Base-by-base conservation (phyloP, 2,888 invertebrate genomes). In the Papilio gigon region DNA sequence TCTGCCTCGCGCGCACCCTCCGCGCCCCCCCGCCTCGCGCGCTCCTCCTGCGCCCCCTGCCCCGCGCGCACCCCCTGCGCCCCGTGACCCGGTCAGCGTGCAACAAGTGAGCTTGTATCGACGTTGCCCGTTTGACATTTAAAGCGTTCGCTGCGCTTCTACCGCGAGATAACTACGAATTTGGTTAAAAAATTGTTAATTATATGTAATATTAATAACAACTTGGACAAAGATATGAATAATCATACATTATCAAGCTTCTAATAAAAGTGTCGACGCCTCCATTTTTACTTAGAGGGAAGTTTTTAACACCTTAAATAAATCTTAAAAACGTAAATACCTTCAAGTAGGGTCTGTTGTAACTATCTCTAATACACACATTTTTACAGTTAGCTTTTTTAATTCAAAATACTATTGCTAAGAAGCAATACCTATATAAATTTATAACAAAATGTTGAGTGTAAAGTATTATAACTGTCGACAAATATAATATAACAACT, bases 91-190 rank as follows among this genome's bases (percentile, higher is more conserved):
- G 89, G 87, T 87, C 85, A 87, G 80, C 77, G 74, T 81, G 89
- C 90, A 91, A 91, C 91, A 90, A 90, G 90, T 90, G 82, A 76
- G 77, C 74, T 78, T 78, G 75, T 89, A 90, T 89, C 87, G 88
- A 89, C 87, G 81, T 72, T 85, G 83, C 74, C 78, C 84, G 81
- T 89, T 88, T 91, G 92, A 90, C 92, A 93, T 93, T 93, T 92
- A 86, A 65, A 69, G 59, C 40, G 14, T 50, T 60, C 61, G 53
- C 60, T 60, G 33, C 64, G 37, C 59, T 62, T 33, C 11, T 27
- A 35, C 37, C 27, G 8, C 47, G 59, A 70, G 58, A 64, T 60
- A 59, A 59, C 40, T 59, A 63, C 6, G 62, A 17, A 27, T 35
- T 44, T 17, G 37, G 11, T 60, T 64, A 35, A 50, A 37, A 17